phyloP scores from a whole-genome alignment of 1,140 invertebrate genomes.

The Drosophila quadrilineata region DNA sequence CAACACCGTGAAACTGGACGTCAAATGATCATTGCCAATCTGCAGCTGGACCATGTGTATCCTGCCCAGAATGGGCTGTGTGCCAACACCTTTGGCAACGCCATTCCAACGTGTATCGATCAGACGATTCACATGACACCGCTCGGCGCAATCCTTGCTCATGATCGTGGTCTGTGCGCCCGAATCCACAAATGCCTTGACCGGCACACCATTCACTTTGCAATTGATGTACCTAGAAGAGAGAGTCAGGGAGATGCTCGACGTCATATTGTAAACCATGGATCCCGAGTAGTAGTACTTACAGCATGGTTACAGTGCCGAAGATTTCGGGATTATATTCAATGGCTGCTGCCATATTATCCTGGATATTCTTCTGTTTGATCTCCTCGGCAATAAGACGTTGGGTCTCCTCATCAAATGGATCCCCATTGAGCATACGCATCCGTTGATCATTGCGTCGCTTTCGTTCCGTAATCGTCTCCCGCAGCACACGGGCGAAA shows the following conservation, averaged over 20 bases:
- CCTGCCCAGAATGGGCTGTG: conserved; percentile 96
- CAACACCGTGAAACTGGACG: conserved; percentile 98
- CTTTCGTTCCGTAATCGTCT: conserved; percentile 89
- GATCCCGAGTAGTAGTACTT: conserved; percentile 14
- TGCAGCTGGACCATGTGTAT: conserved; percentile 98
- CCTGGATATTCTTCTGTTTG: conserved; percentile 96
- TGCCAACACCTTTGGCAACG: conserved; percentile 97
- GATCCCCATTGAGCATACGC: conserved; percentile 93
- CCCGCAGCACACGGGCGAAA: conserved; percentile 90
- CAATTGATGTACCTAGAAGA: conserved; percentile 90
- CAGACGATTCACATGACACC: conserved; percentile 97
- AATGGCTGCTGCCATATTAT: conserved; percentile 99
- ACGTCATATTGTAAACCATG: no score
- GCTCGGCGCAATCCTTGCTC: conserved; percentile 94
- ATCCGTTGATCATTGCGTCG: conserved; percentile 91
- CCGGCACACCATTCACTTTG: conserved; percentile 96
- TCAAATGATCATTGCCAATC: conserved; percentile 95
- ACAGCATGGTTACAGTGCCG: conserved; percentile 98
- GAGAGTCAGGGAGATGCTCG: not conserved
- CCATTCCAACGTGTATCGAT: conserved; percentile 96
- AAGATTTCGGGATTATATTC: conserved; percentile 99
- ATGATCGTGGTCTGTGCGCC: conserved; percentile 97
- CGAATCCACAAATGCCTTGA: conserved; percentile 99
- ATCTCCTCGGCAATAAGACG: conserved; percentile 97
- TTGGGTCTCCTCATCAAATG: conserved; percentile 97